phyloP scores from a whole-genome alignment of 2,113 vertebrate genomes.

The Climacteris rufus region DNA sequence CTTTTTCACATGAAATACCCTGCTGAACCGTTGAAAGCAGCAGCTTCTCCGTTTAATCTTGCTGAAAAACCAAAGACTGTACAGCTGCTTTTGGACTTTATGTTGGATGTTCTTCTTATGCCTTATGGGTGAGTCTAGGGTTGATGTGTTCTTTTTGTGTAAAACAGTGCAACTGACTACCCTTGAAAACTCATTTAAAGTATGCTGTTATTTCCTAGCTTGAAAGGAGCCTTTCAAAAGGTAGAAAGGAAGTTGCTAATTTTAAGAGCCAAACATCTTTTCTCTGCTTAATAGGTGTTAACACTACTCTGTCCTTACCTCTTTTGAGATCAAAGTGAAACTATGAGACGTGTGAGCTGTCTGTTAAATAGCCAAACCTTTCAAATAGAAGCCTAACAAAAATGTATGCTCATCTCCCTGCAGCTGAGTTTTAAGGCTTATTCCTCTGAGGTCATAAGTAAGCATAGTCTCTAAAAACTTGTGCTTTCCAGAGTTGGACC shows the following conservation, averaged over 20 bases:
- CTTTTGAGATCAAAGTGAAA: neutral
- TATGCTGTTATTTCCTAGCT: neutral
- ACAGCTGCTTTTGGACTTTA: conserved; percentile 95
- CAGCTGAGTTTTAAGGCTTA: neutral
- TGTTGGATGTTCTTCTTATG: conserved; percentile 98
- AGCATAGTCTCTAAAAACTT: neutral
- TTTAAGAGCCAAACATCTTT: neutral
- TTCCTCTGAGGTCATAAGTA: neutral
- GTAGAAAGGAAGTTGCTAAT: neutral
- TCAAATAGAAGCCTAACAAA: neutral
- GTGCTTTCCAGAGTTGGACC: neutral
- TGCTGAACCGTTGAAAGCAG: conserved; percentile 83
- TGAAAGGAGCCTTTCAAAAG: neutral
- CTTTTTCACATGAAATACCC: conserved; percentile 98
- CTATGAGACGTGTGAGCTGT: neutral
- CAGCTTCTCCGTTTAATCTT: conserved; percentile 87
- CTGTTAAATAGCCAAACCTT: neutral
- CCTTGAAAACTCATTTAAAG: neutral
- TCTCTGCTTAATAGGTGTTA: neutral
- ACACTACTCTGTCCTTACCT: neutral
- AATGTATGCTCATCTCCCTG: neutral
- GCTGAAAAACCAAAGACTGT: conserved; percentile 96
- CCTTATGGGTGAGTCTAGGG: conserved; percentile 87
- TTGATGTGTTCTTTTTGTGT: neutral
- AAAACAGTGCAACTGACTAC: neutral